phyloP scores from a whole-genome alignment of 2,113 vertebrate species.

The Cryptotis parvus region DNA sequence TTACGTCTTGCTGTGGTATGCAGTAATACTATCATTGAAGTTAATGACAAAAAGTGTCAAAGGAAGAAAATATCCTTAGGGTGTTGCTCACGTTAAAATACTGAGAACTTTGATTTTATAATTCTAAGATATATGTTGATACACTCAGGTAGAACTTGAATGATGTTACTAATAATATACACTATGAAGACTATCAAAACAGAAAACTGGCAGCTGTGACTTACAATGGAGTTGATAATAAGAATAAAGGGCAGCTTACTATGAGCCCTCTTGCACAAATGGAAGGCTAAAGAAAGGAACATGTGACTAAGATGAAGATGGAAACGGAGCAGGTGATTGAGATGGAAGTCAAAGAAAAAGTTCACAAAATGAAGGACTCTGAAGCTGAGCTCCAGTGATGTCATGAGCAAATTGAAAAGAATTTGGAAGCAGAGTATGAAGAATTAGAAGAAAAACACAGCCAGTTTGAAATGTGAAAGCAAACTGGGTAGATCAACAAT shows the following conservation, averaged over 20 bases:
- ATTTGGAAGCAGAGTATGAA: constrained; percentile 98
- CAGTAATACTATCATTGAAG: too few relatives aligned
- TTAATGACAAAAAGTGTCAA: too few relatives aligned
- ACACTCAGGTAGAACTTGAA: constrained; percentile 99
- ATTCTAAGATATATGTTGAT: too few relatives aligned
- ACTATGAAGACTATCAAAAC: constrained; percentile 99
- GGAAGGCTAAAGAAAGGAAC: constrained; percentile 98
- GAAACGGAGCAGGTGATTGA: constrained; percentile 99
- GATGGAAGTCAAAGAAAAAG: constrained; percentile 99
- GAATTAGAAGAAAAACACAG: constrained; percentile 97
- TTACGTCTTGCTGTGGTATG: too few relatives aligned
- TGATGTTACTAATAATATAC: constrained; percentile 99
- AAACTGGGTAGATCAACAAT: constrained; percentile 96
- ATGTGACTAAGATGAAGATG: constrained; percentile 99
- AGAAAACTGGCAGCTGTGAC: constrained; percentile 98
- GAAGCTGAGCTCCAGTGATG: constrained; percentile 98
- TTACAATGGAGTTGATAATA: constrained; percentile 97
- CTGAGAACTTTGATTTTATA: too few relatives aligned
- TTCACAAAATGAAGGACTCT: constrained; percentile 99
- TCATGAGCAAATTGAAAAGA: constrained; percentile 99
- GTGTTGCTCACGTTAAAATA: too few relatives aligned
- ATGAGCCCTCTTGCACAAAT: constrained; percentile 99
- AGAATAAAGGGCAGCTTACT: constrained; percentile 96
- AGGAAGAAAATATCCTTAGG: too few relatives aligned
- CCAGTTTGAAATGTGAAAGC: constrained; percentile 95